These are phyloP conservation scores for Ovibos moschatus DNA, from an alignment of 2,113 vertebrate species.

Conservation along the genomic window DNA sequence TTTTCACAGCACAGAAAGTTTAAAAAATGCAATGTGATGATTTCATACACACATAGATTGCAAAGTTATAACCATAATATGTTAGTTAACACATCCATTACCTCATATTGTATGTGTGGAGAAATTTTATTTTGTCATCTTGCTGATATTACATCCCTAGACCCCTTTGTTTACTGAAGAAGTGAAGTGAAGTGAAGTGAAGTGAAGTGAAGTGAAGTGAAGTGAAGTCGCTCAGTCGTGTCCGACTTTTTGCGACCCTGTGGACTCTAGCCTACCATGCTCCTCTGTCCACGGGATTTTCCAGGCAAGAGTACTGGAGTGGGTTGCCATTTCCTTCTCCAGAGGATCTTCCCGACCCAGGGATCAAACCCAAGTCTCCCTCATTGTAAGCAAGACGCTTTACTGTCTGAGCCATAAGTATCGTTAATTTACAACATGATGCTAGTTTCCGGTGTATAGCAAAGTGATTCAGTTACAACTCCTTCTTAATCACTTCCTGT, in stretches of 20 bases:
- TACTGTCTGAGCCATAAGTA: not conserved
- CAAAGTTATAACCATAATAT: not conserved
- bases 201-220: no score
- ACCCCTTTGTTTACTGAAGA: not conserved
- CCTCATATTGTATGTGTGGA: not conserved
- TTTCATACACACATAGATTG: not conserved
- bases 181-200: no score
- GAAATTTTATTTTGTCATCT: not conserved
- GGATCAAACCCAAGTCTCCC: no score
- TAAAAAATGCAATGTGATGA: not conserved
- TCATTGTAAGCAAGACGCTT: no score
- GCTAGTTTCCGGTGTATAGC: not conserved
- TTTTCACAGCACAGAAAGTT: not conserved
- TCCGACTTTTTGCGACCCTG: no score
- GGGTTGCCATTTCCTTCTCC: no score
- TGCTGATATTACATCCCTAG: not conserved
- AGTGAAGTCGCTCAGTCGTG: no score
- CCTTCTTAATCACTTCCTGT: not conserved
- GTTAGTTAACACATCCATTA: not conserved
- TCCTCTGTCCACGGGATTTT: no score
- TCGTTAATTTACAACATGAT: not conserved
- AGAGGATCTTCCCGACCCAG: no score
- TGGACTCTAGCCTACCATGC: no score
- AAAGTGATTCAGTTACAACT: not conserved
- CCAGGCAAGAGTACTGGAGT: no score